Evolutionary conservation across 2,888 invertebrate species (phyloP).

Genomic region (Patella caerulea): DNA sequence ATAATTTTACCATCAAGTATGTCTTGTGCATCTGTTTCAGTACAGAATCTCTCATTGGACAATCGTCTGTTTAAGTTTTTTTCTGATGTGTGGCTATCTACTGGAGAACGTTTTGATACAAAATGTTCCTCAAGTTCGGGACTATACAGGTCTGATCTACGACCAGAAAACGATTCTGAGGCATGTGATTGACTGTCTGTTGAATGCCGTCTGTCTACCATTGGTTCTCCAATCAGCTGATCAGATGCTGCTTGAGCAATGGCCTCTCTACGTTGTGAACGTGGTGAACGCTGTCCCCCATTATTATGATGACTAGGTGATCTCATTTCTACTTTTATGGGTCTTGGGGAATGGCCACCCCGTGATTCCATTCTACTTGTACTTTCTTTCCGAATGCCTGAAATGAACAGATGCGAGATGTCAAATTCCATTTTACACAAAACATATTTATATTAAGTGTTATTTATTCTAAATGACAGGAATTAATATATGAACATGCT

Average conservation of each 20-base stretch:
- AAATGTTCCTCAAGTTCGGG: not conserved
- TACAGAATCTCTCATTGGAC: not conserved
- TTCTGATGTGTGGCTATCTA: not conserved
- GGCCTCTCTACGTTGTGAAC: not conserved
- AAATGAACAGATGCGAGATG: not conserved
- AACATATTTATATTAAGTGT: too few species aligned
- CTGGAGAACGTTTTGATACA: not conserved
- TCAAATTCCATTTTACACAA: too few species aligned
- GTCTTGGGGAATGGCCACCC: not conserved
- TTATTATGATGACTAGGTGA: not conserved
- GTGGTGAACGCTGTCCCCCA: not conserved
- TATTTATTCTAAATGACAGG: too few species aligned
- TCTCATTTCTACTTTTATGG: not conserved
- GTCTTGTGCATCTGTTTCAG: not conserved
- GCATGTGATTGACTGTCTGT: not conserved
- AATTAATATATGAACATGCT: too few species aligned
- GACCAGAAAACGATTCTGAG: not conserved
- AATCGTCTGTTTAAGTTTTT: not conserved
- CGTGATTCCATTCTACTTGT: not conserved
- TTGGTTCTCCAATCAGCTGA: constrained; percentile 8
- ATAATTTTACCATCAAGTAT: not conserved
- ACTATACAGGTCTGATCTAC: not conserved
- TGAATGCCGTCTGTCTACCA: not conserved
- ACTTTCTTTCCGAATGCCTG: not conserved
- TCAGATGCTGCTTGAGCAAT: constrained; percentile 1